Evolutionary conservation across 2,113 vertebrate species (phyloP).

Genomic region (Alosa alosa): DNA sequence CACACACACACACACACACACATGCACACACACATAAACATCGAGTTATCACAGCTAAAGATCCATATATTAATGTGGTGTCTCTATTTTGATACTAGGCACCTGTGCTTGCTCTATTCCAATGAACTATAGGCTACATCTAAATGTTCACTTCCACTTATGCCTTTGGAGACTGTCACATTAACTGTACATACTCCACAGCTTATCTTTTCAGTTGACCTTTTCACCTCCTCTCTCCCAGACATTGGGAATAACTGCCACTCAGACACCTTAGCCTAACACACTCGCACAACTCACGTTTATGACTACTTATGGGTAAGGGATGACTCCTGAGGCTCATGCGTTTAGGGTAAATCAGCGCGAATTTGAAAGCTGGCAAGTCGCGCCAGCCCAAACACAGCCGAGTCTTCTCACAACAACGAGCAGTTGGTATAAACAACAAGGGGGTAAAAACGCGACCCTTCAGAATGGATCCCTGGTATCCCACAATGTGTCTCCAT

Average conservation of each 20-base stretch:
- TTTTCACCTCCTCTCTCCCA: neutral
- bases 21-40: neutral
- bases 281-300: neutral
- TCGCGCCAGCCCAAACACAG: conserved; percentile 27
- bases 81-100: no score
- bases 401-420: conserved; percentile 16
- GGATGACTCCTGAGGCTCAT: neutral
- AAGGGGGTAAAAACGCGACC: neutral
- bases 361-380: neutral
- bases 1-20: neutral
- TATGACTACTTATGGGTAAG: neutral
- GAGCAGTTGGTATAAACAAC: conserved; percentile 17
- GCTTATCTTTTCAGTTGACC: neutral
- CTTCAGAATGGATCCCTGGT: neutral
- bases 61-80: no score
- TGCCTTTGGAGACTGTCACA: neutral
- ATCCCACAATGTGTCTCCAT: conserved; percentile 17
- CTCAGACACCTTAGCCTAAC: neutral
- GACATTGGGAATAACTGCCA: neutral
- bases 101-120: neutral
- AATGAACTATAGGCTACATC: neutral
- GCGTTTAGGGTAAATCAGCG: neutral
- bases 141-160: neutral
- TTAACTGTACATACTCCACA: neutral
- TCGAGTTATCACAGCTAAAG: neutral